Conservation (phyloP, 37 sponge, comb jelly and placozoan genomes). For the Spongilla lacustris region DNA sequence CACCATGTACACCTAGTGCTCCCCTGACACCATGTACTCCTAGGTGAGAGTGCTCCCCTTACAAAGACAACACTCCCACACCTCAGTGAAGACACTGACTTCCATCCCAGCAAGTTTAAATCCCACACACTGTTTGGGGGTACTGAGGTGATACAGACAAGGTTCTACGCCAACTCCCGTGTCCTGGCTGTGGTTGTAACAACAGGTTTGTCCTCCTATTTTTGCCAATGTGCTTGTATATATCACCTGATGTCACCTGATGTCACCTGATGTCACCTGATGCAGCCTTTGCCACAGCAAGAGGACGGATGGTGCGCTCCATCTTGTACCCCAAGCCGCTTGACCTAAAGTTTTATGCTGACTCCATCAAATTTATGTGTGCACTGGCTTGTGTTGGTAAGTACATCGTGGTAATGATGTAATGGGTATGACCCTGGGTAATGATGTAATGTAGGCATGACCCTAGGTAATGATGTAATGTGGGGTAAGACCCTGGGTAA, state of each 20-base stretch:
- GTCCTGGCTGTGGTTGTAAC: conserved; percentile 77
- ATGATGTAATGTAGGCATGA: too few relatives aligned
- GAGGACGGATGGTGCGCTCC: conserved; percentile 21
- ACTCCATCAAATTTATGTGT: conserved; percentile 14
- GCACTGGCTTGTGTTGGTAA: neutral
- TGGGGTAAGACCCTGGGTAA: neutral
- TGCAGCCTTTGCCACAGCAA: conserved; percentile 8
- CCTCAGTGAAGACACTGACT: conserved; percentile 15
- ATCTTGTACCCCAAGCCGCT: conserved; percentile 18
- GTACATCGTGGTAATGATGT: neutral
- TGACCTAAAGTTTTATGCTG: conserved; percentile 3
- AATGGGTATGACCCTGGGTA: neutral
- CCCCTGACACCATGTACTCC: too few relatives aligned
- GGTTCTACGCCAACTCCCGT: conserved; percentile 41
- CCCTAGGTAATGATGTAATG: too few relatives aligned
- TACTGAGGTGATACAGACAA: conserved; percentile 82
- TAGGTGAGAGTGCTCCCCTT: conserved; percentile 90
- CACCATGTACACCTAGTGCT: too few relatives aligned
- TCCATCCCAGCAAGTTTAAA: conserved; percentile 64
- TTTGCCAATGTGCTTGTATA: too few relatives aligned
- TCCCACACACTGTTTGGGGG: conserved; percentile 82
- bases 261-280: neutral
- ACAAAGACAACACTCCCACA: conserved; percentile 75
- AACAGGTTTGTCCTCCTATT: too few relatives aligned
- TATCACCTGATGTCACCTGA: neutral